Evolutionary conservation across 2,888 invertebrate genomes (phyloP), one percentile per base, ranked within the genome.

Genomic region (Phyto melanocephala): DNA sequence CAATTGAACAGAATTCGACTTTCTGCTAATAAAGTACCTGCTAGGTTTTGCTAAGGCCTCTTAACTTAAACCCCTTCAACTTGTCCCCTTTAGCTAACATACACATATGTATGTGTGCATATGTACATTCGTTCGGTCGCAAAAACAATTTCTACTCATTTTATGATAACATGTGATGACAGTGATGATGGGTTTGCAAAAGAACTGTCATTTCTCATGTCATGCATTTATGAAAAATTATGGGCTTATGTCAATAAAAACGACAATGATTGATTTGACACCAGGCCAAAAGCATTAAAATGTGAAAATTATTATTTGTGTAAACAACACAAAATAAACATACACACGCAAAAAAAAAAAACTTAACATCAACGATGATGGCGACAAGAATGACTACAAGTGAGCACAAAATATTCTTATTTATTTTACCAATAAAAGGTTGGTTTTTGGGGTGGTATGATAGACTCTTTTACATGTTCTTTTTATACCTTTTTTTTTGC

Each of bases 191-290:
- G 85, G 85, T 84, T 86, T 84, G 83, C 87, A 89, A 89, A 88
- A 88, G 89, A 89, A 89, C 89, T 89, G 90, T 89, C 89, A 90
- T 88, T 82, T 82, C 82, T 82, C 87, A 88, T 87, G 86, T 87
- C 89, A 88, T 88, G 89, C 88, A 87, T 79, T 79, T 82, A 89
- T 89, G 89, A 89, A 89, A 88, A 89, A 88, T 90, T 89, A 90
- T 89, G 89, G 88, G 88, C 87, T 88, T 89, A 87, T 88, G 89
- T 89, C 89, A 90, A 89, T 89, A 85, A 87, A 85, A 83, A 85
- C 86, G 86, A 87, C 87, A 87, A 89, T 89, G 90, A 89, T 90
- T 89, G 89, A 89, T 89, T 88, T 89, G 89, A 90, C 90, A 89
- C 60, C 78, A 87, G 87, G 86, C 87, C 82, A 82, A 82, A 79